A percentile compares a stretch with the other conserved stretches of the same genome.
These are phyloP conservation scores for Megaceryle alcyon DNA, from an alignment of 2,797 vertebrate genomes.

Conservation along the genomic window DNA sequence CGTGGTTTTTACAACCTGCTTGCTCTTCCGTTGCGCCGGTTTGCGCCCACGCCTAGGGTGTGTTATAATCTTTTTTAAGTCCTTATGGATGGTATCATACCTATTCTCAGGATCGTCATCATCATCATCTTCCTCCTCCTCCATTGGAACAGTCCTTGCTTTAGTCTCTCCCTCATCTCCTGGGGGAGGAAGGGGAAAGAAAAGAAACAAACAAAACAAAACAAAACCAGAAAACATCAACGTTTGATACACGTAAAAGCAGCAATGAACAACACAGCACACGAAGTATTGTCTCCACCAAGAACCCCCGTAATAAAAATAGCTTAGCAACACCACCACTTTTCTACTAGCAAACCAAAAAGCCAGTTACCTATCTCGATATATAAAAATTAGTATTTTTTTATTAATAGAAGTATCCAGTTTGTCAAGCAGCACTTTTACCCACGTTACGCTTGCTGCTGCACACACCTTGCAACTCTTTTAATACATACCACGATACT, in stretches of 20 bases:
- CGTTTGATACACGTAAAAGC: accelerated
- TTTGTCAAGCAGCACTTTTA: neutral
- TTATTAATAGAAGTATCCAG: neutral
- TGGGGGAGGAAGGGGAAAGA: slow-evolving; percentile 60
- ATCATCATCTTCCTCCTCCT: slow-evolving; percentile 83
- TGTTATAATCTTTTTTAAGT: slow-evolving; percentile 85
- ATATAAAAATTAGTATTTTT: neutral
- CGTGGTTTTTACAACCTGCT: slow-evolving; percentile 79
- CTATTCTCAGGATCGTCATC: slow-evolving; percentile 98
- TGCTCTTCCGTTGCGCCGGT: slow-evolving; percentile 76
- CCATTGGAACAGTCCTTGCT: slow-evolving; percentile 77
- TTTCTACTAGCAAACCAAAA: neutral
- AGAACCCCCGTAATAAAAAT: neutral
- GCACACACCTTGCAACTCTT: neutral
- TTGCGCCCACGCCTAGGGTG: slow-evolving; percentile 82
- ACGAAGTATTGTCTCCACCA: accelerated
- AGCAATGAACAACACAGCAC: neutral
- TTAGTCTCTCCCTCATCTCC: slow-evolving; percentile 90
- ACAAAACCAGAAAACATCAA: neutral
- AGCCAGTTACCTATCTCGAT: neutral
- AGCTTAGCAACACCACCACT: neutral
- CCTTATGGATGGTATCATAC: slow-evolving; percentile 88
- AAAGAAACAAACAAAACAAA: neutral
- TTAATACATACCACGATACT: neutral
- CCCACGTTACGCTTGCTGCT: neutral